These are phyloP conservation scores for Macrosiphum euphorbiae DNA, from an alignment of 2,888 invertebrate genomes.

Conservation along the genomic window DNA sequence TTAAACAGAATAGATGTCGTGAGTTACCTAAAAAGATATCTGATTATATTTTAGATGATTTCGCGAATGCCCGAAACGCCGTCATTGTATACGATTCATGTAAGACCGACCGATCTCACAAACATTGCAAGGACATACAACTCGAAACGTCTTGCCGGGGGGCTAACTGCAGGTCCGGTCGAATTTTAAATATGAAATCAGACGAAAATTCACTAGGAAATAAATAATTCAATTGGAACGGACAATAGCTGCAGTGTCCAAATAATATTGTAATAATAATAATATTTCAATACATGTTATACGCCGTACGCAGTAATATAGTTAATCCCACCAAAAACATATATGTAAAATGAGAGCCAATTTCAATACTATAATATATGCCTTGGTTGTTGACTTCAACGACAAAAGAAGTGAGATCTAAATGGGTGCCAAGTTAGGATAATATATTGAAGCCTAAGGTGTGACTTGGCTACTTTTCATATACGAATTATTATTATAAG, in stretches of 20 bases:
- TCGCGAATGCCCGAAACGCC: neutral
- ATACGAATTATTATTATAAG: too few relatives aligned
- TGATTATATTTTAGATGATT: neutral
- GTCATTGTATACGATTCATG: neutral
- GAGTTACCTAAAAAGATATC: neutral
- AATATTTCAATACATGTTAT: neutral
- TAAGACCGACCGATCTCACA: neutral
- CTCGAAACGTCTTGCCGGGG: neutral
- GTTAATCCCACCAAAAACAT: too few relatives aligned
- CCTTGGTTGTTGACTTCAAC: too few relatives aligned
- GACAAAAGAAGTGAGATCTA: too few relatives aligned
- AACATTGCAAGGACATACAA: neutral
- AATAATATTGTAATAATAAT: neutral
- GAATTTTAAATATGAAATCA: neutral
- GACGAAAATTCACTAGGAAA: neutral
- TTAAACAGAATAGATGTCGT: neutral
- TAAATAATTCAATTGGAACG: constrained; percentile 10
- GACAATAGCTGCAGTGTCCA: neutral
- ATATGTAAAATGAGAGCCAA: too few relatives aligned
- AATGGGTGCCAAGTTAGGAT: too few relatives aligned
- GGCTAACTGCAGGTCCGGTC: neutral
- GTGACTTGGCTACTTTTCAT: too few relatives aligned
- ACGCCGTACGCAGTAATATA: neutral
- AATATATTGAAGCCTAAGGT: too few relatives aligned
- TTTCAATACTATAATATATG: too few relatives aligned